Base-by-base conservation (phyloP, 2,888 invertebrate genomes). In the Elmis aenea region DNA sequence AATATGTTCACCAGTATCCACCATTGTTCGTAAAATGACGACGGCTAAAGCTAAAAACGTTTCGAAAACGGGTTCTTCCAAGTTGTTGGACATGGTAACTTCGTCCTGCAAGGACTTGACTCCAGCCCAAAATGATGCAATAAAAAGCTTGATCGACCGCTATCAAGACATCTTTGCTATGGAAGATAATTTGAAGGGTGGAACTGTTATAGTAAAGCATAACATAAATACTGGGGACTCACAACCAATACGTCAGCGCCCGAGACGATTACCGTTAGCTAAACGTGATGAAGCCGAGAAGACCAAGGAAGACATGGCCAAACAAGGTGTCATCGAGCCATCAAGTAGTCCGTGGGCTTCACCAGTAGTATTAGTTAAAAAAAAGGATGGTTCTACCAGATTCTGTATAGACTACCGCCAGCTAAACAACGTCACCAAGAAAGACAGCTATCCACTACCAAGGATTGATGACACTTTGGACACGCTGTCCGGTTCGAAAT, bases 371-470 rank as follows among this genome's bases (percentile, higher is more conserved):
- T 21, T 45, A 3, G 47, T 46, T 2, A 43, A 40, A 20, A 48
- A 51, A 26, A 49, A 45, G 25, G 43, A 48, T 30, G 44, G 44
- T 2, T 25, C 14, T 13, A 41, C 29, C 3, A 37, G 46, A 25
- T 43, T 46, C 20, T 46, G 46, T 22, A 38, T 46, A 13, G 46
- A 31, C 18, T 30, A 22, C n/a, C n/a, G n/a, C n/a, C n/a, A n/a
- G n/a, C n/a, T n/a, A n/a, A n/a, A n/a, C n/a, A n/a, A n/a, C n/a
- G 33, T 46, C 2, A 46, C 38, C 9, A 13, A 44, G n/a, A 35
- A 31, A 14, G 27, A 40, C 12, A 29, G 31, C 10, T 40, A 40
- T 13, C 35, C 34, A 13, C 34, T 33, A 38, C 41, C 20, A 26
- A 32, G 31, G 24, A 26, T 33, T 13, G 28, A 40, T 21, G 46